These are phyloP conservation scores for Mycalesis mineus DNA, from an alignment of 2,888 invertebrate genomes.

Conservation along the genomic window DNA sequence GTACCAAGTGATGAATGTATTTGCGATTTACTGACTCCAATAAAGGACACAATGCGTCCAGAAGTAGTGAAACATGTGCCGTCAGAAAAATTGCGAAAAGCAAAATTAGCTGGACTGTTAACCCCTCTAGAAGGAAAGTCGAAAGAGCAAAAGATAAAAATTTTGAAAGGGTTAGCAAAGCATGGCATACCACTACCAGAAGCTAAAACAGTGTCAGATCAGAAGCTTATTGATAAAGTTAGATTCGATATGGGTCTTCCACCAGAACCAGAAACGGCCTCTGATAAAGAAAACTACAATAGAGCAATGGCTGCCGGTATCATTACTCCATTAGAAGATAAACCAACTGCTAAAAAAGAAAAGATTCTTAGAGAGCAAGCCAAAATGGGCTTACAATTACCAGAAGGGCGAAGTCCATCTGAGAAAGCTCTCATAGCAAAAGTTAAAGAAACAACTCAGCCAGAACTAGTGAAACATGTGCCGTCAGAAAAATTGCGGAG, in stretches of 20 bases:
- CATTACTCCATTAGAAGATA: conserved; percentile 38
- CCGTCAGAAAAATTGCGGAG: conserved; percentile 6
- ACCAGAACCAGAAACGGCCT: conserved; percentile 22
- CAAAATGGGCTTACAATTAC: conserved; percentile 30
- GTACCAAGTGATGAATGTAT: conserved; percentile 45
- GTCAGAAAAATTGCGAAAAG: conserved; percentile 9
- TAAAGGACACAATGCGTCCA: too few relatives aligned
- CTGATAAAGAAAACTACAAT: conserved; percentile 32
- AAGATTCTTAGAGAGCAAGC: conserved; percentile 30
- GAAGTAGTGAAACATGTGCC: conserved; percentile 5
- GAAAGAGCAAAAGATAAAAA: conserved; percentile 27
- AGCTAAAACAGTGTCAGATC: conserved; percentile 27
- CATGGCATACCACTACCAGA: conserved; percentile 28
- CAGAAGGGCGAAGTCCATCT: conserved; percentile 30
- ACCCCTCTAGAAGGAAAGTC: conserved; percentile 30
- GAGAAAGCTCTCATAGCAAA: conserved; percentile 33
- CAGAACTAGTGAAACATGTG: neutral
- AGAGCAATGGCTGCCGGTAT: conserved; percentile 35
- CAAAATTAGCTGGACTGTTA: conserved; percentile 36
- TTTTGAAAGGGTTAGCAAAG: conserved; percentile 19
- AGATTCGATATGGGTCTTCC: conserved; percentile 24
- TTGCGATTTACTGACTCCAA: conserved; percentile 36
- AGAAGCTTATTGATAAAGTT: conserved; percentile 25
- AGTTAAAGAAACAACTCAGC: conserved; percentile 17
- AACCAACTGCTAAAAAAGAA: conserved; percentile 32